Base-by-base conservation (phyloP, 2,113 vertebrate genomes). In the Xiphorhynchus elegans region DNA sequence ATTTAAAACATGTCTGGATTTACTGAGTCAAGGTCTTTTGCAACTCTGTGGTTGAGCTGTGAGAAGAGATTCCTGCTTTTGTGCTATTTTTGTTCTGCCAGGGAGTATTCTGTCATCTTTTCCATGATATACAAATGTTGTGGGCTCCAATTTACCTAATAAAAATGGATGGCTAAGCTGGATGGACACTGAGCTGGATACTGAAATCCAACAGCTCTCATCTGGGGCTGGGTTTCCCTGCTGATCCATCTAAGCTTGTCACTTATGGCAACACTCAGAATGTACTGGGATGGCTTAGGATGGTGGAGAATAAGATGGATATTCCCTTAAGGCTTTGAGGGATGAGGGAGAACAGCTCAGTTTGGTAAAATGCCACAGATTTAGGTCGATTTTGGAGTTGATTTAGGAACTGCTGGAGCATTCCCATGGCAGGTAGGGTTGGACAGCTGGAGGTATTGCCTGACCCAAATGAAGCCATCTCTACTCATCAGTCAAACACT, bases 11-110 rank as follows among this genome's bases (percentile, higher is more conserved):
- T 17, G 31, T 83, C 64, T 35, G 56, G 56, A 35, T 94, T 86
- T 69, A 77, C 18, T 84, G 84, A 95, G 72, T 91, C 87, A 92
- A 70, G 13, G 59, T 73, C 83, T 96, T 87, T 80, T 70, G 70
- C 69, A 95, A 66, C 23, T 74, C 59, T 92, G 78, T 63, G 78
- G 74, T 85, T 93, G 68, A 86, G 25, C 50, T 1, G 3, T 86
- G 68, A 91, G 83, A 86, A 94, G 63, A 80, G 31, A 78, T 80
- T 96, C 24, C 59, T 84, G 24, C 49, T 92, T 88, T 49, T 80
- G 63, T 64, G 23, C 35, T 92, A 46, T 78, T 95, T 95, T 73
- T 80, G 17, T 76, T 83, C 44, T 60, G 40, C 40, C 1, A 5
- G n/a, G 29, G 29, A 58, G 42, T 35, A 23, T 66, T 88, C 66